Evolutionary conservation across 23 tunicate species (phyloP), one percentile per base, ranked within the genome.

Genomic region (Styela clava): DNA sequence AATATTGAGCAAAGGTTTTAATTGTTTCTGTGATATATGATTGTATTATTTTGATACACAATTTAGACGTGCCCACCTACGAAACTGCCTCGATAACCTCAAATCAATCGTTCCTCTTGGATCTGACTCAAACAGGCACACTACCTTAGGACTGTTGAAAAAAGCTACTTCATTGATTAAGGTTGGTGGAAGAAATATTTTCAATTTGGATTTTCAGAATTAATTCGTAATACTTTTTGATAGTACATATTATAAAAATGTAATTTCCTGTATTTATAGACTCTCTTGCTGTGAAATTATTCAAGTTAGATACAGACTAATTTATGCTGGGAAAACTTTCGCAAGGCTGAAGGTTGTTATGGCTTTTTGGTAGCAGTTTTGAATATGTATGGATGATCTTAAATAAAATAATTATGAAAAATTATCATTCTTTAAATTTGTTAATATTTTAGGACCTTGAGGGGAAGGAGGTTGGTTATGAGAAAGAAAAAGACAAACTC

Each of bases 41-140:
- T n/a, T n/a, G n/a, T n/a, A n/a, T n/a, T n/a, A n/a, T n/a, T n/a
- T n/a, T n/a, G n/a, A n/a, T n/a, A n/a, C n/a, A n/a, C n/a, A n/a
- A 72, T 73, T 16, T 84, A 93, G 98, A 63, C 89, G 98, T 21
- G 98, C 98, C 3, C 98, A 93, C 31, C 69, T 93, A 52, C 86
- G 98, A 52, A 84, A 86, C 68, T 93, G 98, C 87, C 86, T 93
- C 21, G 98, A 93, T 35, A 84, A 79, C 69, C 76, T 93, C 61
- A 93, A 93, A 73, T 74, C 93, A 30, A 93, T 93, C 65, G 98
- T 93, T 21, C 98, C 98, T 24, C 72, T 93, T 44, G 74, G 86
- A 33, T 76, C 81, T 2, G 98, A 93, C 74, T 29, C 89, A 31
- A 93, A 93, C 3, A 82, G 98, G 24, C 98, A 93, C 61, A 93